A percentile compares a stretch with the other conserved stretches of the same genome.
phyloP scores from a whole-genome alignment of 2,113 vertebrate species.

The Elephantulus edwardii region DNA sequence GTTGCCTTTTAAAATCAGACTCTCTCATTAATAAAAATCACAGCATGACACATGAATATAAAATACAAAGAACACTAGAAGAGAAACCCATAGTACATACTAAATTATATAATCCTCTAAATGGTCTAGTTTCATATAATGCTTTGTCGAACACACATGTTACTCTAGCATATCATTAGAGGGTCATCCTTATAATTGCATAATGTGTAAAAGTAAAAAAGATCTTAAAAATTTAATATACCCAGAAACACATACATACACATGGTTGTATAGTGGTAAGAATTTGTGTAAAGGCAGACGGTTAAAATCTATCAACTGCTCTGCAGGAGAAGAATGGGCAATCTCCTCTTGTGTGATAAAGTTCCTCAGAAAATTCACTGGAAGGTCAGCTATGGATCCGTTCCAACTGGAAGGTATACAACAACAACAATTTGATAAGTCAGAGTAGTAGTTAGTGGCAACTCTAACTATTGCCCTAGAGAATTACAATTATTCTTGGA shows the following conservation, averaged over 20 bases:
- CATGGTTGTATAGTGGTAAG: too few relatives aligned
- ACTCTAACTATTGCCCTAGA: not conserved
- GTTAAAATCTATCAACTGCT: too few relatives aligned
- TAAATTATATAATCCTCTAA: not conserved
- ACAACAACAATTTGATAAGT: conserved; percentile 34
- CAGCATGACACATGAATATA: not conserved
- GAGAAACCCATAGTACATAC: not conserved
- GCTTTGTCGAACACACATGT: not conserved
- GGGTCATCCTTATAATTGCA: not conserved
- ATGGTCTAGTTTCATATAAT: not conserved
- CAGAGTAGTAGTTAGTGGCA: conserved; percentile 10
- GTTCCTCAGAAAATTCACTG: too few relatives aligned
- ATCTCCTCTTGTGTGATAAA: too few relatives aligned
- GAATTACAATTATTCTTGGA: conserved; percentile 20
- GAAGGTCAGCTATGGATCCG: too few relatives aligned
- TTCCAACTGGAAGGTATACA: too few relatives aligned
- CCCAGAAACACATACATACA: conserved; percentile 10
- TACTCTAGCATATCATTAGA: not conserved
- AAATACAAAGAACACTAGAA: not conserved
- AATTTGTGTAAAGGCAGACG: too few relatives aligned
- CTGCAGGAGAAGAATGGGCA: too few relatives aligned
- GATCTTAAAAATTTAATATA: conserved; percentile 14
- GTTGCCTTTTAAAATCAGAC: not conserved
- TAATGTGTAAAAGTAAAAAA: not conserved
- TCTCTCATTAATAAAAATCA: conserved; percentile 49